Percentiles rank a stretch among this genome's conserved stretches.
Evolutionary conservation across 2,888 invertebrate genomes (phyloP).

Genomic region (Eupithecia subumbrata): DNA sequence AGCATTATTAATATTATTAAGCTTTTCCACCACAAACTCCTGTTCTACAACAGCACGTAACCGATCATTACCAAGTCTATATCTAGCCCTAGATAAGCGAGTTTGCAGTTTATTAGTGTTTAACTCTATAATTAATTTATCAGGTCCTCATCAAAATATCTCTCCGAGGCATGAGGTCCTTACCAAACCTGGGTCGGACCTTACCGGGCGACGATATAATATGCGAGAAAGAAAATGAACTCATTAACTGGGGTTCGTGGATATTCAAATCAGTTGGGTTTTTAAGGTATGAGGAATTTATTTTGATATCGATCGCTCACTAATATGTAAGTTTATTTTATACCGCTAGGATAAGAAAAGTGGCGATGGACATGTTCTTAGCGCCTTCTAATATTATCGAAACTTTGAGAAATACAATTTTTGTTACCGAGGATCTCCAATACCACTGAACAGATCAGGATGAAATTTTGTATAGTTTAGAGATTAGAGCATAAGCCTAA

Average conservation of each 20-base stretch:
- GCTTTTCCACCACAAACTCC: slow-evolving; percentile 9
- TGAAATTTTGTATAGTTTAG: too few relatives aligned
- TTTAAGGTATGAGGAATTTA: neutral
- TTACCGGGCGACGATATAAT: slow-evolving; percentile 35
- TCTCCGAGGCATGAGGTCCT: slow-evolving; percentile 67
- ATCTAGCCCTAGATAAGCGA: slow-evolving; percentile 63
- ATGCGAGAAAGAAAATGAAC: slow-evolving; percentile 32
- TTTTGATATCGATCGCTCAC: neutral
- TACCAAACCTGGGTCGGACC: slow-evolving; percentile 49
- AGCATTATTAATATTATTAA: too few relatives aligned
- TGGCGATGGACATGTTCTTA: too few relatives aligned
- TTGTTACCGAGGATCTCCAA: too few relatives aligned
- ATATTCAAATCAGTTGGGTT: slow-evolving; percentile 1
- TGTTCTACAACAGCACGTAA: slow-evolving; percentile 29
- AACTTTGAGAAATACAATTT: too few relatives aligned
- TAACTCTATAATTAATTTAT: slow-evolving; percentile 76
- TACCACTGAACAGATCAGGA: too few relatives aligned
- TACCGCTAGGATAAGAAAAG: neutral
- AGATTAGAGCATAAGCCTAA: too few relatives aligned
- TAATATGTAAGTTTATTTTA: neutral
- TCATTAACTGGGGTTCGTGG: slow-evolving; percentile 18
- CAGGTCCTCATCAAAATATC: slow-evolving; percentile 76
- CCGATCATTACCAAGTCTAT: slow-evolving; percentile 56
- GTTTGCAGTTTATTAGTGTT: slow-evolving; percentile 67
- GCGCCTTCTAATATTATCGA: too few relatives aligned